Percentiles rank a stretch among this genome's conserved stretches.
These are phyloP conservation scores for Furcifer pardalis DNA, from an alignment of 2,797 vertebrate genomes.

Conservation along the genomic window DNA sequence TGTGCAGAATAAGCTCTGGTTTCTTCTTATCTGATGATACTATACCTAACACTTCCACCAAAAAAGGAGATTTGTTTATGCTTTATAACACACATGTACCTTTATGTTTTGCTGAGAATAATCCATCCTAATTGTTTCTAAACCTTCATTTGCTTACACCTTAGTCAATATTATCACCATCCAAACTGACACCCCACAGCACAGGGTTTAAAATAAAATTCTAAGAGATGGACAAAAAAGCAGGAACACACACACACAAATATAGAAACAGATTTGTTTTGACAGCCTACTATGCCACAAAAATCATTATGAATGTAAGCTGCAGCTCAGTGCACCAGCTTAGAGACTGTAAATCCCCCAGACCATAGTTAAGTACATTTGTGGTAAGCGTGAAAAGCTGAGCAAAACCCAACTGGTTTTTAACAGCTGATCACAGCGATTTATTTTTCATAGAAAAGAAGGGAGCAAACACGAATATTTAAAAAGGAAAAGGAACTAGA, in stretches of 20 bases:
- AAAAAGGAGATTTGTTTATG: slow-evolving; percentile 2
- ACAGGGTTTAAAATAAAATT: slow-evolving; percentile 32
- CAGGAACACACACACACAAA: slow-evolving; percentile 52
- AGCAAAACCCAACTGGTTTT: slow-evolving; percentile 44
- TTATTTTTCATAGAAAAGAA: slow-evolving; percentile 47
- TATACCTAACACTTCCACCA: neutral
- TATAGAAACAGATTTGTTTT: slow-evolving; percentile 81
- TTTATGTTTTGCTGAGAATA: too few relatives aligned
- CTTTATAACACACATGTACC: neutral
- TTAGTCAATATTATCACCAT: slow-evolving; percentile 9
- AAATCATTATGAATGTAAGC: slow-evolving; percentile 81
- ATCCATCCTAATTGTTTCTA: too few relatives aligned
- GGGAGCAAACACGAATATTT: neutral
- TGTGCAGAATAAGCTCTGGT: neutral
- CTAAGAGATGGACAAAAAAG: slow-evolving; percentile 65
- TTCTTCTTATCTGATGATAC: neutral
- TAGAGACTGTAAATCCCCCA: slow-evolving; percentile 60
- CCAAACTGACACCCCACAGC: slow-evolving; percentile 10
- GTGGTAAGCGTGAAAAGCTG: slow-evolving; percentile 51
- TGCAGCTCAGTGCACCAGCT: slow-evolving; percentile 70
- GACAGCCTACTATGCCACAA: slow-evolving; percentile 76
- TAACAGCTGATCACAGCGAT: slow-evolving; percentile 51
- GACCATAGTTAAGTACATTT: slow-evolving; percentile 56
- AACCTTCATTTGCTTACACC: neutral
- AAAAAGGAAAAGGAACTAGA: slow-evolving; percentile 28